Conservation (phyloP, 2,113 vertebrate species). For the Cairina moschata region DNA sequence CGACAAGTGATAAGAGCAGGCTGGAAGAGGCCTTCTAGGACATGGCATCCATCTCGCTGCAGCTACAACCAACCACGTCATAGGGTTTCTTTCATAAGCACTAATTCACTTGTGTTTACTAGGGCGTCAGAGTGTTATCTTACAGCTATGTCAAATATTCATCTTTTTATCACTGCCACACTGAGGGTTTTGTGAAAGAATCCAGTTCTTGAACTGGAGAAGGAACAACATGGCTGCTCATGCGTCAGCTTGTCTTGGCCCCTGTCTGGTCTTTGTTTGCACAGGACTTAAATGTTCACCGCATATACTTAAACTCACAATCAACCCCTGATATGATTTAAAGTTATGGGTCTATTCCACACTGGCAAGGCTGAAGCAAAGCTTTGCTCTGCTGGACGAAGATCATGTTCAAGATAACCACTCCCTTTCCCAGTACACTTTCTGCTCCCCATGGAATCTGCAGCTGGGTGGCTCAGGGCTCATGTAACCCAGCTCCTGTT, state of each 20-base stretch:
- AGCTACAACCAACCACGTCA: not conserved
- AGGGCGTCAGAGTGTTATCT: not conserved
- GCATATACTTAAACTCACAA: conserved; percentile 13
- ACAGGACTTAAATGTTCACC: not conserved
- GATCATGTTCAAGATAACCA: not conserved
- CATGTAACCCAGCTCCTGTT: not conserved
- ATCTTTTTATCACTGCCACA: conserved; percentile 19
- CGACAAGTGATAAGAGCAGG: not conserved
- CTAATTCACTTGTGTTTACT: not conserved
- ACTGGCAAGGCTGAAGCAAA: not conserved
- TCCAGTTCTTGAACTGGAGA: not conserved
- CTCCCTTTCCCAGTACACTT: not conserved
- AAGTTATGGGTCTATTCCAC: not conserved
- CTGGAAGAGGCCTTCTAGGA: not conserved
- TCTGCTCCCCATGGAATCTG: not conserved
- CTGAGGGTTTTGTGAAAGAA: conserved; percentile 11
- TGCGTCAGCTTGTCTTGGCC: not conserved
- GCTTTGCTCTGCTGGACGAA: not conserved
- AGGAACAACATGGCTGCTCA: conserved; percentile 9
- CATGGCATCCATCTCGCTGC: fast-evolving
- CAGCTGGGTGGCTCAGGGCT: not conserved
- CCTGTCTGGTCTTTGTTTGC: conserved; percentile 20
- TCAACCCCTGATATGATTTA: conserved; percentile 3
- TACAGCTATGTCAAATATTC: conserved; percentile 25
- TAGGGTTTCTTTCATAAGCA: not conserved